Base-by-base conservation (phyloP, 2,113 vertebrate species). In the Oreotrochilus melanogaster region DNA sequence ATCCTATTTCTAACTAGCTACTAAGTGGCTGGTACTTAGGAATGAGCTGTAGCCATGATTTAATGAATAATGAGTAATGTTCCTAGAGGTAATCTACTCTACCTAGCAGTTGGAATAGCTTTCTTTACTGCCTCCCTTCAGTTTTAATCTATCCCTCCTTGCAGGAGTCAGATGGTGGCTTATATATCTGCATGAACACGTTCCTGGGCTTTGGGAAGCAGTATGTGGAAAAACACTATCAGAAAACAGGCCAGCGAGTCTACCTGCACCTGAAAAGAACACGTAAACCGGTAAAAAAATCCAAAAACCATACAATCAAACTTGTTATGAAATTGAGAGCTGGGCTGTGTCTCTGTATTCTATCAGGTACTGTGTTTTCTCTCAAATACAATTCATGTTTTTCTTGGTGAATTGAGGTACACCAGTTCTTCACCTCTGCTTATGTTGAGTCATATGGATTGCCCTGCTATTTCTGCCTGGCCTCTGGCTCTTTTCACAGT, bases 181-280 rank as follows among this genome's bases (percentile, higher is more conserved):
- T 99, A 79, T 99, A 99, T 91, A 98, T 99, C 96, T 99, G 99
- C 95, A 99, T 99, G 99, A 99, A 99, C 97, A 99, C 98, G 47
- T 99, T 99, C 97, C 97, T 99, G 93, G 99, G 99, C 64, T 99
- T 99, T 80, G 99, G 99, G 54, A 98, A 99, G 85, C 98, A 99
- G 47, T 99, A 98, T 97, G 99, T 99, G 96, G 99, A 99, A 71
- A 98, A 98, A 79, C 98, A 99, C 94, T 98, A 98, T 95, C 98
- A 98, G 89, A 98, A 99, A 72, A 98, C 98, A 4, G 99, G 99
- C 39, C 99, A 99, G 96, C 98, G 98, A 43, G 99, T 99, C 82
- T 99, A 99, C 93, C 93, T 99, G 69, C 99, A 99, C 94, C 99
- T 99, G 94, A 99, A 98, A 95, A 98, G 99, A 87, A 99, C 98